phyloP scores from a whole-genome alignment of 1,140 invertebrate genomes.

The Manduca sexta region DNA sequence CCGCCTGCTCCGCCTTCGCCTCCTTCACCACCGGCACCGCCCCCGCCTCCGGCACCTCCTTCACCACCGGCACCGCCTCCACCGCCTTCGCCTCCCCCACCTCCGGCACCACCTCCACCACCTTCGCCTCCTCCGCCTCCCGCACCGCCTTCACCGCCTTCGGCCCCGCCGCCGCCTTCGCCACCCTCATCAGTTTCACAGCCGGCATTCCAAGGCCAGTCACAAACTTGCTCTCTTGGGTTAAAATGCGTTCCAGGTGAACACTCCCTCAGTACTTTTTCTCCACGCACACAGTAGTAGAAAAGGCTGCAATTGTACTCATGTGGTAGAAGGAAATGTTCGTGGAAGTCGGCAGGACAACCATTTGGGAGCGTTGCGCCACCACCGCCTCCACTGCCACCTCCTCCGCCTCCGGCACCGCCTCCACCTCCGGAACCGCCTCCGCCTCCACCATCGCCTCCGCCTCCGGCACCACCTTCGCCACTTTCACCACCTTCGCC shows the following conservation, averaged over 20 bases:
- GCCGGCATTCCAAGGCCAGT: slow-evolving; percentile 21
- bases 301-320: slow-evolving; percentile 26
- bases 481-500: no score
- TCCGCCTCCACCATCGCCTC: no score
- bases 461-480: no score
- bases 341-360: slow-evolving; percentile 26
- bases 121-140: neutral
- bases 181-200: slow-evolving; percentile 5
- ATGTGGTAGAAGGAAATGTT: slow-evolving; percentile 28
- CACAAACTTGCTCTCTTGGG: slow-evolving; percentile 15
- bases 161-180: neutral
- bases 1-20: neutral
- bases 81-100: neutral
- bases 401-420: no score
- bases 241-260: slow-evolving; percentile 9
- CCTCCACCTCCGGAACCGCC: no score
- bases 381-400: no score
- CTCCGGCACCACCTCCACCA: neutral
- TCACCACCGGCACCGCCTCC: neutral
- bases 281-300: slow-evolving; percentile 32
- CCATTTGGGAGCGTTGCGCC: slow-evolving; percentile 12
- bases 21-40: neutral
- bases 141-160: neutral
- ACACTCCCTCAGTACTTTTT: slow-evolving; percentile 23
- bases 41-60: neutral